Conservation (phyloP, 1,140 invertebrate species). For the Drosophila melanogaster region Release_6_plus_ISO1_MT NT_033777.3:29877501-29878000, state of each 20-base stretch:
- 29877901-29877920: constrained; percentile 73
- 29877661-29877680: not conserved
- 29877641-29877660: not conserved
- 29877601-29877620: not conserved
- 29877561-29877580: constrained; percentile 6
- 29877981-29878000: constrained; percentile 46
- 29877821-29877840: constrained; percentile 13
- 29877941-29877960: constrained; percentile 68
- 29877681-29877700: constrained; percentile 5
- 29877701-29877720: constrained; percentile 1
- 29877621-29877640: constrained; percentile 10
- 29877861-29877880: constrained; percentile 10
- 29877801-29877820: not conserved
- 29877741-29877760: not conserved
- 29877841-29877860: constrained; percentile 3
- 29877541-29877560: constrained; percentile 25
- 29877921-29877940: constrained; percentile 59
- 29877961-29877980: constrained; percentile 36
- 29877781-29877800: constrained; percentile 6
- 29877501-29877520: constrained; percentile 36
- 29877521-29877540: constrained; percentile 14
- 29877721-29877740: not conserved
- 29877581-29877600: constrained; percentile 1
- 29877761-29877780: constrained; percentile 21
- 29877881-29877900: constrained; percentile 44